These are phyloP conservation scores for Babyrousa celebensis DNA, from an alignment of 2,797 vertebrate genomes.

Conservation along the genomic window DNA sequence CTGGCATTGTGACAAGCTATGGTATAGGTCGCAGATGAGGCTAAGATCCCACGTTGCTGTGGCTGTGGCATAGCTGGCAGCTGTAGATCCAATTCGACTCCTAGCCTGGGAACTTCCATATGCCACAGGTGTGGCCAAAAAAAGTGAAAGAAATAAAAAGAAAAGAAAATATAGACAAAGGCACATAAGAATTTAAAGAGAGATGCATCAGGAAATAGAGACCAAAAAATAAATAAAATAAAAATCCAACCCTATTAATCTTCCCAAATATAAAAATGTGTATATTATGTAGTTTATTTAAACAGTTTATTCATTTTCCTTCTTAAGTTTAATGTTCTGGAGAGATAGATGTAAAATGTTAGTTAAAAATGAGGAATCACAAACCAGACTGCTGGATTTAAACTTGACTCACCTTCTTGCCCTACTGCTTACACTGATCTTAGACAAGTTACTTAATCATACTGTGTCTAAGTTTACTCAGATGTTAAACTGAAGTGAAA, in stretches of 20 bases:
- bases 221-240: constrained; percentile 1
- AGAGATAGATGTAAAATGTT: neutral
- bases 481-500: neutral
- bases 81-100: no score
- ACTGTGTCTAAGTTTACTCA: neutral
- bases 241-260: neutral
- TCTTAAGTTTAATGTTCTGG: neutral
- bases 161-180: neutral
- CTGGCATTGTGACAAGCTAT: no score
- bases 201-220: neutral
- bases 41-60: no score
- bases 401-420: neutral
- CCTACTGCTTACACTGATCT: neutral
- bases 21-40: no score
- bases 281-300: neutral
- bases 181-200: neutral
- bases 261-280: neutral
- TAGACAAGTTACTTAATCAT: neutral
- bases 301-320: neutral
- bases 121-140: no score
- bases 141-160: no score
- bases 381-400: neutral
- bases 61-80: no score
- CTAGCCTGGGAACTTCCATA: no score
- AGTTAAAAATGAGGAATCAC: neutral